These are phyloP conservation scores for Brotogeris chrysoptera DNA, from an alignment of 2,797 vertebrate genomes.

Conservation along the genomic window DNA sequence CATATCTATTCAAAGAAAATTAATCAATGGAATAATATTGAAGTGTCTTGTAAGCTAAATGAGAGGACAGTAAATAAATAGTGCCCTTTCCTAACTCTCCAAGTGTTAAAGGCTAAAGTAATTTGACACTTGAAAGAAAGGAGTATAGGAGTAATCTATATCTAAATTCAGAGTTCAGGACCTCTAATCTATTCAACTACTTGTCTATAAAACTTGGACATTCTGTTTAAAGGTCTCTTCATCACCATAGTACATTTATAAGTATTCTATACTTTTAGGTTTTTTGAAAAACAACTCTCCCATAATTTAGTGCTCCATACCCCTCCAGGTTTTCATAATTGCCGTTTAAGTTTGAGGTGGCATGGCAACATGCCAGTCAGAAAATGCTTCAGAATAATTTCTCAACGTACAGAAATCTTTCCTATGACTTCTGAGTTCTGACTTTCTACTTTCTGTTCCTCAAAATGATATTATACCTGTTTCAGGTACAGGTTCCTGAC, in stretches of 20 bases:
- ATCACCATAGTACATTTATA: background rate
- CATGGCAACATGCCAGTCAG: background rate
- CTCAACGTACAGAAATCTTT: background rate
- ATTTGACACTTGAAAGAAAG: background rate
- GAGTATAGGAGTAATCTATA: background rate
- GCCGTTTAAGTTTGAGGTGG: background rate
- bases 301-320: background rate
- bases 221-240: background rate
- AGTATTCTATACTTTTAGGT: background rate
- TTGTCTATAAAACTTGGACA: background rate
- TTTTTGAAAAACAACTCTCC: background rate
- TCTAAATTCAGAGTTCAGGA: background rate
- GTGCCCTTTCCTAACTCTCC: background rate
- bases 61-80: background rate
- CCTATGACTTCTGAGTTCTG: background rate
- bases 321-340: background rate
- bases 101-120: background rate
- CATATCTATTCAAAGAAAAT: background rate
- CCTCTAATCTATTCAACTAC: background rate
- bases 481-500: background rate
- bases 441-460: background rate
- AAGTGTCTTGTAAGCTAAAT: background rate
- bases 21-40: background rate
- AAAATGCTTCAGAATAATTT: background rate
- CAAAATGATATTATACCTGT: background rate